These are phyloP conservation scores for Canis aureus DNA, from an alignment of 2,113 vertebrate genomes.

Conservation along the genomic window DNA sequence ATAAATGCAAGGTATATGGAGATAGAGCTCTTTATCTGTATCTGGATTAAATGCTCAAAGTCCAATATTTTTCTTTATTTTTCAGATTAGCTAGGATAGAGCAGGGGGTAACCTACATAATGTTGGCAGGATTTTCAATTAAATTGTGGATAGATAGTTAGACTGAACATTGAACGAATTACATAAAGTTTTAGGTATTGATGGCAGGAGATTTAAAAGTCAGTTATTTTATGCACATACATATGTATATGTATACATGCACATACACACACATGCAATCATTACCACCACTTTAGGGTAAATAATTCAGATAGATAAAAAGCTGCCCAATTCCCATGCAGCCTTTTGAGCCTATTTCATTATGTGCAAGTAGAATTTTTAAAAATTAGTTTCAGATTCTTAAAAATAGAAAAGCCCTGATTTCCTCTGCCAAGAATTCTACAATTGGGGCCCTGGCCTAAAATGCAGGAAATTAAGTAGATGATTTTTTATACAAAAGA, in stretches of 20 bases:
- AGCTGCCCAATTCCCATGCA: background rate
- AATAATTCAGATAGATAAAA: background rate
- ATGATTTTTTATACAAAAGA: constrained; percentile 27
- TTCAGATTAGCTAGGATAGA: constrained; percentile 26
- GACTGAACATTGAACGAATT: background rate
- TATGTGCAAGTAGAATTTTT: background rate
- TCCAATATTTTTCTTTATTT: constrained; percentile 33
- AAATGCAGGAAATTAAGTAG: constrained; percentile 41
- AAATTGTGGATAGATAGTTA: background rate
- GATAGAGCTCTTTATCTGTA: background rate
- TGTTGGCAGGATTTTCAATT: constrained; percentile 17
- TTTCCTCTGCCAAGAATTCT: background rate
- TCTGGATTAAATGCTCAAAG: constrained; percentile 21
- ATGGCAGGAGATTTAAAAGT: constrained; percentile 33
- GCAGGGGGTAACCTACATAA: background rate
- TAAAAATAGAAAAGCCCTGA: constrained; percentile 8
- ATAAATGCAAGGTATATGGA: background rate
- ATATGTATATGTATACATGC: background rate
- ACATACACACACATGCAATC: background rate
- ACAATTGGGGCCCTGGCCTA: background rate
- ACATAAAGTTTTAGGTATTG: background rate
- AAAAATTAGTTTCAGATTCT: constrained; percentile 31
- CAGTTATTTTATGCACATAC: background rate
- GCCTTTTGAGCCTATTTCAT: background rate
- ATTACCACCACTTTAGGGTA: background rate